phyloP scores from a whole-genome alignment of 2,797 vertebrate species.

The Centroberyx gerrardi region DNA sequence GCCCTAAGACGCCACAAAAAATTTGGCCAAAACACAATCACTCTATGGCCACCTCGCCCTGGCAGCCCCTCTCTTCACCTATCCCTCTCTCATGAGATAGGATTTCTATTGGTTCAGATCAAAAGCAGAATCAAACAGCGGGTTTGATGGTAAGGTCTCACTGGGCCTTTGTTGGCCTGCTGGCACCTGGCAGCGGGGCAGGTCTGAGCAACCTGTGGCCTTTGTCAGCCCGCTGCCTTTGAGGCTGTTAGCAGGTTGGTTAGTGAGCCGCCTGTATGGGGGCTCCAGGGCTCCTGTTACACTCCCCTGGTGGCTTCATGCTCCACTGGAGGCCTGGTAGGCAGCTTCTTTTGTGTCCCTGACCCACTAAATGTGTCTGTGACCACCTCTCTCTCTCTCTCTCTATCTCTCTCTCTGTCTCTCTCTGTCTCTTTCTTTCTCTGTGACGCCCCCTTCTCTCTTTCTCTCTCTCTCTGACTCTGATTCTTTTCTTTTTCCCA shows the following conservation, averaged over 20 bases:
- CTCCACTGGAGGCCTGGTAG: constrained; percentile 86
- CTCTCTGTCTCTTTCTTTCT: constrained; percentile 56
- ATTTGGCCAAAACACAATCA: not conserved
- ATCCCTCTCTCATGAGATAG: constrained; percentile 49
- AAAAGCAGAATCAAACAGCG: constrained; percentile 61
- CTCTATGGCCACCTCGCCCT: not conserved
- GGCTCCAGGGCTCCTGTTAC: constrained; percentile 82
- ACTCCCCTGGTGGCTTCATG: constrained; percentile 83
- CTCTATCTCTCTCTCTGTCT: constrained; percentile 46
- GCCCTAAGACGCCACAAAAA: constrained; percentile 12
- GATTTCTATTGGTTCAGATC: constrained; percentile 56
- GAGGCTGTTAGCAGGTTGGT: constrained; percentile 68
- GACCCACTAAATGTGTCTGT: constrained; percentile 86
- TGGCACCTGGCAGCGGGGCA: constrained; percentile 76
- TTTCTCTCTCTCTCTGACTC: constrained; percentile 3
- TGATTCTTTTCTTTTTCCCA: constrained; percentile 10
- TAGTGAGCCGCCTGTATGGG: constrained; percentile 73
- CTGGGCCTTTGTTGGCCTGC: constrained; percentile 66
- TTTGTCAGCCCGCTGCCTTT: constrained; percentile 73
- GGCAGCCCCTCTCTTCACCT: not conserved
- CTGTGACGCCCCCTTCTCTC: constrained; percentile 31
- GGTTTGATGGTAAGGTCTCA: constrained; percentile 43
- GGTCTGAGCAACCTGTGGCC: constrained; percentile 74
- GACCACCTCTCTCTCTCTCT: constrained; percentile 70
- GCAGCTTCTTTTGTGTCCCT: constrained; percentile 84